Base-by-base conservation (phyloP, 2,888 invertebrate species). In the Urechis unicinctus region DNA sequence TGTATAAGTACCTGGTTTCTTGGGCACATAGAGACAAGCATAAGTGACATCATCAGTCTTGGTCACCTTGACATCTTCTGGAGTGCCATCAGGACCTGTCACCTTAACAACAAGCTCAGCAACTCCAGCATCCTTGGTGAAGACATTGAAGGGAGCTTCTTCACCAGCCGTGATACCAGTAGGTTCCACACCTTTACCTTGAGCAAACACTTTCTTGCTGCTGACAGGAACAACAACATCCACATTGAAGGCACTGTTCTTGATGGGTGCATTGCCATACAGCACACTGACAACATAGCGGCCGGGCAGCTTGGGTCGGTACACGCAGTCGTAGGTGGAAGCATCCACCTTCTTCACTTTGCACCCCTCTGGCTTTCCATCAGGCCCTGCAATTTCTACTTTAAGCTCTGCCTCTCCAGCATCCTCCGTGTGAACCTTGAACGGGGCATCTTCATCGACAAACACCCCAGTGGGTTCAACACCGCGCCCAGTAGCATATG, bases 131-230 rank as follows among this genome's bases (percentile, higher is more conserved):
- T 87, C 87, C 70, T 89, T 88, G 0, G 89, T 88, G 67, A 84
- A 82, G 52, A 91, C 85, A 67, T 84, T 85, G 73, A 91, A 90
- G 70, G 88, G 88, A 4, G 89, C 89, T 61, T 83, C 83, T 69
- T 91, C 91, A 54, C 86, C 85, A 1, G 89, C 86, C 24, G 91
- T 82, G 3, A 91, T 85, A 13, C 91, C 91, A 52, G 83, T 84
- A 1, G 87, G 84, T 71, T 88, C 86, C 41, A 91, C 79, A 47
- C 91, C 91, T 61, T 91, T 83, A 0, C 91, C 91, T 67, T 86
- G 86, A 0, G 88, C 89, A 69, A 85, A 82, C 25, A 88, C 88
- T 73, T 88, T 88, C 61, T 85, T 85, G 2, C 88, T 84, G 78
- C 90, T 88, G 36, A 86, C 86, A 9, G 86, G 83, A 25, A 42